These are phyloP conservation scores for Cladorhizidae sp. DNA, from an alignment of 37 sponge, comb jelly and placozoan genomes.

Conservation along the genomic window DNA sequence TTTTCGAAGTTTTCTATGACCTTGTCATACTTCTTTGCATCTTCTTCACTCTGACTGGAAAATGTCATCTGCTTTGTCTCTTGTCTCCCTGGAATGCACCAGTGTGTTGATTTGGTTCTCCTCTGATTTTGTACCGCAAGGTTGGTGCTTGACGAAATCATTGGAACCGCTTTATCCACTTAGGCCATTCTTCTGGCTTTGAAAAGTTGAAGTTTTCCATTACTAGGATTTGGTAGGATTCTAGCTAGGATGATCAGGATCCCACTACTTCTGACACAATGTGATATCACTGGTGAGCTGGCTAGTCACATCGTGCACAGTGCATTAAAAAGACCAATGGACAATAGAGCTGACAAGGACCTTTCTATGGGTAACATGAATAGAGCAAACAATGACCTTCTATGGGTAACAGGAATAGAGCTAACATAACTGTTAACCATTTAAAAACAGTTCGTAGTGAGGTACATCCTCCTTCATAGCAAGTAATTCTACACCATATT, in stretches of 20 bases:
- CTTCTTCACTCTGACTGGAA: constrained; percentile 26
- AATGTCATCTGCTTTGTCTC: constrained; percentile 32
- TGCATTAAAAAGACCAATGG: too few species aligned
- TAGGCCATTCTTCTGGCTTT: constrained; percentile 37
- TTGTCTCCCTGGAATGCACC: constrained; percentile 24
- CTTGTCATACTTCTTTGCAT: too few species aligned
- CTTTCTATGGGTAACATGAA: too few species aligned
- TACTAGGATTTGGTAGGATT: neutral
- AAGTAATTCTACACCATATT: too few species aligned
- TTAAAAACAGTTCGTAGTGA: too few species aligned
- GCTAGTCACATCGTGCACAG: too few species aligned
- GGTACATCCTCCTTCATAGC: too few species aligned
- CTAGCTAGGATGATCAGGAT: neutral
- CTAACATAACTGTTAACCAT: too few species aligned
- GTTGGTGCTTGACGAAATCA: constrained; percentile 28
- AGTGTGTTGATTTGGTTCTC: constrained; percentile 25
- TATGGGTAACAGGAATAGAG: too few species aligned
- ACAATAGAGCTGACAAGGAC: too few species aligned
- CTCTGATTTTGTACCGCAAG: neutral
- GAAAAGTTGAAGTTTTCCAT: constrained; percentile 18
- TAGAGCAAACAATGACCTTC: too few species aligned
- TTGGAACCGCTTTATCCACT: constrained; percentile 37
- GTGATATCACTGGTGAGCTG: too few species aligned
- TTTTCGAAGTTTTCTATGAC: neutral
- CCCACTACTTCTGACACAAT: constrained; percentile 3